These are phyloP conservation scores for Sylvicapra grimmia DNA, from an alignment of 2,113 vertebrate species.

Conservation along the genomic window DNA sequence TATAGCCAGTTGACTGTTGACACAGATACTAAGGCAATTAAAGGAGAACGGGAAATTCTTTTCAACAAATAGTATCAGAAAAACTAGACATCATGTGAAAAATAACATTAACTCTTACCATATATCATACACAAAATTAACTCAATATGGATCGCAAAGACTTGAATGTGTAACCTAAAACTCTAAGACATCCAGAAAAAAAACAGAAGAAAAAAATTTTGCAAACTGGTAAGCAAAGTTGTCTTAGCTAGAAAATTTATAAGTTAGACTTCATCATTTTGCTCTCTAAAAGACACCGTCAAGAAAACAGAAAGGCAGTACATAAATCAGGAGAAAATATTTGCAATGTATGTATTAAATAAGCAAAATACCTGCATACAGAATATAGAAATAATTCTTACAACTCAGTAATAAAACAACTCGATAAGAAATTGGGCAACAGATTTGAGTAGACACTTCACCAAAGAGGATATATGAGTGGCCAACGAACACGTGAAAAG, in stretches of 20 bases:
- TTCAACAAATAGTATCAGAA: neutral
- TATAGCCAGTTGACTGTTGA: neutral
- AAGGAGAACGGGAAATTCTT: neutral
- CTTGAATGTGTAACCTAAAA: neutral
- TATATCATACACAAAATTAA: neutral
- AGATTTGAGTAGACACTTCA: neutral
- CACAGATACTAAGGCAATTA: neutral
- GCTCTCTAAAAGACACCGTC: neutral
- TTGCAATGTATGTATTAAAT: neutral
- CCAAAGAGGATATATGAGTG: neutral
- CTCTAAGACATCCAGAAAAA: neutral
- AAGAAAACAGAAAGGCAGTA: neutral
- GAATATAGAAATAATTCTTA: neutral
- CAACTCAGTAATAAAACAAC: neutral
- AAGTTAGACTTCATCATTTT: neutral
- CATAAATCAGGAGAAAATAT: neutral
- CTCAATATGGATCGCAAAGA: neutral
- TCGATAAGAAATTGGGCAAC: neutral
- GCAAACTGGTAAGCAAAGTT: neutral
- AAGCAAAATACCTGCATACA: neutral
- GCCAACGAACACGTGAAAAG: neutral
- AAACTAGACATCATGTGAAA: neutral
- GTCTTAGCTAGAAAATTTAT: neutral
- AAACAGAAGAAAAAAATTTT: neutral
- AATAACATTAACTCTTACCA: neutral